These are phyloP conservation scores for Eubucco bourcierii DNA, from an alignment of 2,113 vertebrate genomes.

Conservation along the genomic window DNA sequence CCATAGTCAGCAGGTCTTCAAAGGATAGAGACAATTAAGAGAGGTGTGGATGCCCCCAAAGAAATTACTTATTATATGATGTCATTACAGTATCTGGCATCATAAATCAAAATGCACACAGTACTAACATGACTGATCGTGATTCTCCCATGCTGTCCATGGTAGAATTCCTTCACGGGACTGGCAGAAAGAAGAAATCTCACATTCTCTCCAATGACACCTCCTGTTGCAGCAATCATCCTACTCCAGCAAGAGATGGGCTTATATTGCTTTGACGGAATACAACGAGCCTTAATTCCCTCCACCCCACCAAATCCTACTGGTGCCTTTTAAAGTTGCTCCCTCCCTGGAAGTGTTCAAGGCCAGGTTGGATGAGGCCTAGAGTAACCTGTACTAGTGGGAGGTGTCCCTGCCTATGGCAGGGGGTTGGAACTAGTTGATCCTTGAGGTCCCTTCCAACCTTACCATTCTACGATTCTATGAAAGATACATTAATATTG, in stretches of 20 bases:
- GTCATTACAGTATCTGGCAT: constrained; percentile 33
- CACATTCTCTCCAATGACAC: not conserved
- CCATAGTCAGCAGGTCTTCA: constrained; percentile 35
- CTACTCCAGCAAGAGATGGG: not conserved
- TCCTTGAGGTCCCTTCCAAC: too few species aligned
- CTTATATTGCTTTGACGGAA: not conserved
- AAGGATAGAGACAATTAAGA: constrained; percentile 47
- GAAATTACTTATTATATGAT: constrained; percentile 35
- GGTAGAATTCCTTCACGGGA: not conserved
- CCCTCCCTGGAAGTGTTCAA: too few species aligned
- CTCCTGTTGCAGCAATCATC: not conserved
- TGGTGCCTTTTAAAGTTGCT: not conserved
- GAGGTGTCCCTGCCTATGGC: too few species aligned
- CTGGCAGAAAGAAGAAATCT: not conserved
- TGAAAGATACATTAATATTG: not conserved
- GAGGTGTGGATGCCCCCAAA: constrained; percentile 39
- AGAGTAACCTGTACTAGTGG: too few species aligned
- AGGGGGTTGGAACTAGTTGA: too few species aligned
- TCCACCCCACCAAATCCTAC: not conserved
- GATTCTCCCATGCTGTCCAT: not conserved
- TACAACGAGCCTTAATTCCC: not conserved
- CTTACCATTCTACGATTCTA: too few species aligned
- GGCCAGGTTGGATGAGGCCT: too few species aligned
- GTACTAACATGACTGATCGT: not conserved
- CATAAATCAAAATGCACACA: not conserved